A percentile compares a stretch with the other conserved stretches of the same genome.
Conservation (phyloP, 2,113 vertebrate species). For the Proterorhinus semilunaris region DNA sequence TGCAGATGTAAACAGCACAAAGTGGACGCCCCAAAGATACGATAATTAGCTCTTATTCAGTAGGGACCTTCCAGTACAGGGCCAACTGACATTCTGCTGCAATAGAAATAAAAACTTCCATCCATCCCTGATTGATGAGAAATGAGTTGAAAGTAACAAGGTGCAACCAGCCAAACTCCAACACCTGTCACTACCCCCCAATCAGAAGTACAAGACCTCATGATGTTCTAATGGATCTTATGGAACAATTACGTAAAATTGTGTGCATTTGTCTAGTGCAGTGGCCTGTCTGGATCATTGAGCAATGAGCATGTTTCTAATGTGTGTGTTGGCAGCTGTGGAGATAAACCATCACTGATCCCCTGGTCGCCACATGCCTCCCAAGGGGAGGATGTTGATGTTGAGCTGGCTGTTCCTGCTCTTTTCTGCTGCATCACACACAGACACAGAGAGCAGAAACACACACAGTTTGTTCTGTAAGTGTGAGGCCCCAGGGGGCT, state of each 20-base stretch:
- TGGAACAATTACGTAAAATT: conserved; percentile 9
- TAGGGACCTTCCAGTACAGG: conserved; percentile 79
- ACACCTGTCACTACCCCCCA: background rate
- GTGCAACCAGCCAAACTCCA: background rate
- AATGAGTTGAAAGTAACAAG: background rate
- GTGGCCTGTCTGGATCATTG: conserved; percentile 28
- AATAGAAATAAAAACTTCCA: conserved; percentile 75
- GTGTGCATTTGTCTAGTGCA: conserved; percentile 29
- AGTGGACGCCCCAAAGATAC: conserved; percentile 67
- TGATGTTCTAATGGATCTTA: background rate
- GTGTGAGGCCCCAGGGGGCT: conserved; percentile 72
- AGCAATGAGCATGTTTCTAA: background rate
- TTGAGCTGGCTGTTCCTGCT: conserved; percentile 69
- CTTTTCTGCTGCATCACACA: conserved; percentile 64
- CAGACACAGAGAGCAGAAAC: conserved; percentile 25
- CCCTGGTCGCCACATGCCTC: conserved; percentile 67
- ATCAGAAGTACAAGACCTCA: background rate
- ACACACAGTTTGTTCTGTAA: conserved; percentile 67
- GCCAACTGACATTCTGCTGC: conserved; percentile 69
- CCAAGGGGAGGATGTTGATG: conserved; percentile 73
- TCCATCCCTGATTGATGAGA: background rate
- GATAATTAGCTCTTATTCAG: conserved; percentile 85
- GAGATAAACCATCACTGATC: conserved; percentile 72
- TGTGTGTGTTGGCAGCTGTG: conserved; percentile 68
- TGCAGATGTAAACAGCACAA: conserved; percentile 87